Base-by-base conservation (phyloP, 2,888 invertebrate species). In the Thecocarcelia acutangulata region DNA sequence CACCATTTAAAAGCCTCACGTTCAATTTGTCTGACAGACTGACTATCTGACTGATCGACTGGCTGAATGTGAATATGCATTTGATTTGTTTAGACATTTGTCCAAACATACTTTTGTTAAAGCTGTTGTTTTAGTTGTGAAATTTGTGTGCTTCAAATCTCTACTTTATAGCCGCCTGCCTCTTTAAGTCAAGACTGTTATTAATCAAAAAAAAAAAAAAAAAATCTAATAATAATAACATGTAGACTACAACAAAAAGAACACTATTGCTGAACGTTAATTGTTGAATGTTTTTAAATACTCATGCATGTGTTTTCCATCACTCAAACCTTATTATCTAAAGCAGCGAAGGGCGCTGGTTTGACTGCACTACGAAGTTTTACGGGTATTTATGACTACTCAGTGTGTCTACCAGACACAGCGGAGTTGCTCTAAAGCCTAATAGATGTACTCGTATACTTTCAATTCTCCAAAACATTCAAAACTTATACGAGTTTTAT, bases 121-220 rank as follows among this genome's bases (percentile, higher is more conserved):
- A 40, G 12, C n/a, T 13, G 28, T 28, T 28, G 24, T 44, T 54
- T 46, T 13, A 24, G 24, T 24, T 28, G 44, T 28, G 28, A 15
- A 46, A 21, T 37, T 28, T 37, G 44, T 17, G n/a, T 17, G 12
- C 24, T 56, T 42, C 5, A 28, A 44, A 44, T 68, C 44, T 61
- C 15, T 50, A 15, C 17, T 46, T 76, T 54, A 24, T 72, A 56
- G 46, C 44, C 48, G 37, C 81, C 78, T 33, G 33, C 33, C 33
- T 8, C 33, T 8, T 6, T 33, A 9, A 33, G 78, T 82, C 81
- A 82, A 82, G 74, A 74, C 64, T 82, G 42, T 82, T 78, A 82
- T 82, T 82, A 82, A 82, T 82, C 81, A 82, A 63, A 63, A 73
- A 73, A 40, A 59, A 40, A 28, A 15, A 66, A 50, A 19, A 69